Conservation (phyloP, 2,113 vertebrate genomes). For the Andinoacara biseriatus region DNA sequence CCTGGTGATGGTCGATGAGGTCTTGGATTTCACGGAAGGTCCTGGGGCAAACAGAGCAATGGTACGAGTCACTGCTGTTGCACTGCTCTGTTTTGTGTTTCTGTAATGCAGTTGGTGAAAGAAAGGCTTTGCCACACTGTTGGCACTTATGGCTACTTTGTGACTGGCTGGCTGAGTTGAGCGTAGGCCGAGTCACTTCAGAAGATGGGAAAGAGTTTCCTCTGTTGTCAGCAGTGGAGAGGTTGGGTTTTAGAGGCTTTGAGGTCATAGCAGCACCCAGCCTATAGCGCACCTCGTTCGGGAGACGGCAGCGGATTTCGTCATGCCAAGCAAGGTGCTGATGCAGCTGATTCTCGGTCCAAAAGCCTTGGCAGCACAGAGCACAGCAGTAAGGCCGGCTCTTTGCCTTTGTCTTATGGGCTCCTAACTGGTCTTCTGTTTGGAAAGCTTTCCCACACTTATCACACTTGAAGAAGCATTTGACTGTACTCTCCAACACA, state of each 20-base stretch:
- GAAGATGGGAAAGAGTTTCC: conserved; percentile 5
- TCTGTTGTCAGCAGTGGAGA: background rate
- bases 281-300: conserved; percentile 78
- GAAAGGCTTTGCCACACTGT: conserved; percentile 72
- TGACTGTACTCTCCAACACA: conserved; percentile 46
- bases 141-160: conserved; percentile 69
- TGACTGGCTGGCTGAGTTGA: conserved; percentile 1
- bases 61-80: conserved; percentile 49
- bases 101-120: conserved; percentile 59
- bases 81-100: conserved; percentile 66
- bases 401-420: conserved; percentile 72
- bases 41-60: conserved; percentile 72
- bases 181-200: background rate
- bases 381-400: conserved; percentile 77
- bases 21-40: conserved; percentile 70
- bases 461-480: conserved; percentile 80
- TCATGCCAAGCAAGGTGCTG: conserved; percentile 84
- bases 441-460: conserved; percentile 83
- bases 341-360: conserved; percentile 79
- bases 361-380: conserved; percentile 81
- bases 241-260: conserved; percentile 33
- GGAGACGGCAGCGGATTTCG: conserved; percentile 78
- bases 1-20: conserved; percentile 77
- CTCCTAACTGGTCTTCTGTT: conserved; percentile 68
- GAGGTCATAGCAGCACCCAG: conserved; percentile 65